A percentile compares a stretch with the other conserved stretches of the same genome.
Conservation (phyloP, 37 sponge, comb jelly and placozoan species). For the Aplysina aerophoba region DNA sequence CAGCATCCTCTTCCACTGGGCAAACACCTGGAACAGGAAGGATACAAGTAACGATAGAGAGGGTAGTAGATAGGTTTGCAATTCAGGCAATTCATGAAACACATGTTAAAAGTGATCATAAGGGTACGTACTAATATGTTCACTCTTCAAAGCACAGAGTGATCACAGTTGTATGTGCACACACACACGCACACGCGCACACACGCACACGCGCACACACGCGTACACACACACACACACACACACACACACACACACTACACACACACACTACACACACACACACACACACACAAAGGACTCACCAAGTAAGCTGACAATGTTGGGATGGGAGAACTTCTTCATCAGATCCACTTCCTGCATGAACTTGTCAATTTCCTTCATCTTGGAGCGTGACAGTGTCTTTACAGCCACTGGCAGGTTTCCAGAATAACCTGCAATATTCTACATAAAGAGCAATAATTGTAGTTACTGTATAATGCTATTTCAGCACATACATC, state of each 20-base stretch:
- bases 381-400: slow-evolving; percentile 31
- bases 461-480: not conserved
- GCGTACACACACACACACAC: not conserved
- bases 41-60: no score
- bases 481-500: not conserved
- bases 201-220: no score
- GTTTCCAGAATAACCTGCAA: slow-evolving; percentile 46
- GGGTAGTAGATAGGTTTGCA: no score
- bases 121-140: no score
- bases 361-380: slow-evolving; percentile 54
- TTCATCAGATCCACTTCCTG: slow-evolving; percentile 71
- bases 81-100: no score
- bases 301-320: slow-evolving; percentile 71
- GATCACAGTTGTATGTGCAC: no score
- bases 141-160: no score
- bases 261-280: no score
- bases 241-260: no score
- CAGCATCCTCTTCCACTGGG: slow-evolving; percentile 49
- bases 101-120: no score
- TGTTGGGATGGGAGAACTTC: slow-evolving; percentile 68
- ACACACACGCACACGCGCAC: no score
- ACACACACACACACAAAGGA: not conserved
- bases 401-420: slow-evolving; percentile 81
- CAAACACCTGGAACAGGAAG: slow-evolving; percentile 17
- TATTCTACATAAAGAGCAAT: slow-evolving; percentile 31